Evolutionary conservation across 2,113 vertebrate species (phyloP).

Genomic region (Xenopus tropicalis): DNA sequence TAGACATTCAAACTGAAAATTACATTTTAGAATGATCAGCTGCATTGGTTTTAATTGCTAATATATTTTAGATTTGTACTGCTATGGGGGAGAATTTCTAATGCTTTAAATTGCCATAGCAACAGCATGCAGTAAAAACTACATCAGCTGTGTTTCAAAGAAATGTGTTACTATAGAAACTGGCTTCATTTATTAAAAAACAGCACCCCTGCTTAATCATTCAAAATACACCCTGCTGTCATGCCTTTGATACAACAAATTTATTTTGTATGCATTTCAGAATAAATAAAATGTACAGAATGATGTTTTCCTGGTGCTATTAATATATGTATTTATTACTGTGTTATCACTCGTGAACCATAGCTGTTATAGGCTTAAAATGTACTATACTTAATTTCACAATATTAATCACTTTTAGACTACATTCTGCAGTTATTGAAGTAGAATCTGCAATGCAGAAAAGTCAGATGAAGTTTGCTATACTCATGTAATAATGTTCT

Average conservation of each 20-base stretch:
- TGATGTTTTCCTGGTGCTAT: too few species aligned
- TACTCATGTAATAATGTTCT: too few species aligned
- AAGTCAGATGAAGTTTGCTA: too few species aligned
- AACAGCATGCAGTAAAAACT: slow-evolving; percentile 28
- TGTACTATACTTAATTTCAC: too few species aligned
- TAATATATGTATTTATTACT: too few species aligned
- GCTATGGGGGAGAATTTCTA: slow-evolving; percentile 1
- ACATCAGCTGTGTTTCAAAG: slow-evolving; percentile 34
- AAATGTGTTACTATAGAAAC: slow-evolving; percentile 31
- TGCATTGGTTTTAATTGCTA: slow-evolving; percentile 24
- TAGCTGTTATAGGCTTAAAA: too few species aligned
- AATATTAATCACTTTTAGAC: too few species aligned
- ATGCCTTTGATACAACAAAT: slow-evolving; percentile 7
- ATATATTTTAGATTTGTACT: slow-evolving; percentile 16
- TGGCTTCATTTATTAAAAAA: slow-evolving; percentile 39
- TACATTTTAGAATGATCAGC: slow-evolving; percentile 7
- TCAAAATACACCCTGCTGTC: slow-evolving; percentile 29
- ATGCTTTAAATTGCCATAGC: slow-evolving; percentile 34
- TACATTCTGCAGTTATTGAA: too few species aligned
- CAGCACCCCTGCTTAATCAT: slow-evolving; percentile 33
- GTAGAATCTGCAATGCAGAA: too few species aligned
- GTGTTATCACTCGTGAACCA: too few species aligned
- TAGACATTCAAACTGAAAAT: too few species aligned
- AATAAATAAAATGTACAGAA: neutral
- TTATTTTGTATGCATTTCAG: neutral